Base-by-base conservation (phyloP, 1,140 invertebrate species). In the Platyscapa corneri region DNA sequence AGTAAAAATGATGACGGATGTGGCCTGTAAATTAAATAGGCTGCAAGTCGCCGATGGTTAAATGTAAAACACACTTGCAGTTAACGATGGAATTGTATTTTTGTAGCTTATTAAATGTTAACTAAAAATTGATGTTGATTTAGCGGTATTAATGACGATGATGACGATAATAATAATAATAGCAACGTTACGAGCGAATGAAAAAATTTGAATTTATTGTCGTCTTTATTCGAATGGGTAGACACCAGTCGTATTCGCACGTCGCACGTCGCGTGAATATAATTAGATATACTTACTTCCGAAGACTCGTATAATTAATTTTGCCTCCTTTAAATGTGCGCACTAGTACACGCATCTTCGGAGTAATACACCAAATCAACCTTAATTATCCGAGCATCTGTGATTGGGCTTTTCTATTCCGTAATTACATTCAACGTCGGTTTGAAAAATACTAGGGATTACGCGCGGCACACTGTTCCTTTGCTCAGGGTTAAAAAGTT, bases 281-380 rank as follows among this genome's bases (percentile, higher is more conserved):
- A 84, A 84, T 84, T 84, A 84, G 46, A 79, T 56, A 27, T n/a
- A 0, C 27, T 27, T 32, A 53, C 74, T 72, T 79, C 76, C 60
- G 42, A 32, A 64, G 32, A 20, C 74, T 76, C 53, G 32, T 39
- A 32, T 53, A 84, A 78, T 84, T 84, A 84, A 84, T 78, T 78
- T 37, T 70, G n/a, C 12, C 74, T 60, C 34, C 46, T 49, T 78
- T 78, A 37, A 39, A 32, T 46, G 42, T 12, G 12, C 12, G 12
- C 42, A 46, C 42, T 5, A 5, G 12, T 46, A 46, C 42, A 46
- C 42, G 42, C 42, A 5, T 46, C 5, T 46, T 7, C n/a, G n/a
- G n/a, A 64, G 49, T 83, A 83, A 76, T 83, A 65, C 74, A 39
- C 39, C 5, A 83, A 83, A 83, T 83, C 53, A 83, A 65, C 72